These are phyloP conservation scores for Epizoanthus rinbou DNA, from an alignment of 92 coral and sea anemone species.

Conservation along the genomic window DNA sequence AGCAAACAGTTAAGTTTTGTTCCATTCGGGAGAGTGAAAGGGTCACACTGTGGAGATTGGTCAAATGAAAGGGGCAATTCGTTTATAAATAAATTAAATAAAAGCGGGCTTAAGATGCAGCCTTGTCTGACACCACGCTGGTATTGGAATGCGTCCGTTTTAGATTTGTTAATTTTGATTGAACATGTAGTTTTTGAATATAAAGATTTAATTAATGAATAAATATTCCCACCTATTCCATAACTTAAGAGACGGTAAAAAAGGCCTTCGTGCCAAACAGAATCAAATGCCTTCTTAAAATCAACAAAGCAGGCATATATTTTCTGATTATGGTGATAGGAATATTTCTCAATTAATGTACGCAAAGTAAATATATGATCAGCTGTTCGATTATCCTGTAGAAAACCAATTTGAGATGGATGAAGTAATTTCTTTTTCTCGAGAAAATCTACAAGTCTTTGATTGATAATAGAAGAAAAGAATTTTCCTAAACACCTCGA, in stretches of 20 bases:
- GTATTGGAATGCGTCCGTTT: background rate
- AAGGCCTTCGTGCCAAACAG: too few species aligned
- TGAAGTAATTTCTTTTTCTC: background rate
- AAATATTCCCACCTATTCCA: too few species aligned
- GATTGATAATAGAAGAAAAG: background rate
- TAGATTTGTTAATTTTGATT: conserved; percentile 7
- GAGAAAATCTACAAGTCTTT: background rate
- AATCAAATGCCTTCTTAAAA: too few species aligned
- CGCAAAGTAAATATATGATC: background rate
- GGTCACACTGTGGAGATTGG: background rate
- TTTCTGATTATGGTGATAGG: too few species aligned
- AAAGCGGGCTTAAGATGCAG: too few species aligned
- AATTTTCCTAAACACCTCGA: background rate
- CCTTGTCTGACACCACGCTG: background rate
- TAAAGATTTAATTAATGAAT: too few species aligned
- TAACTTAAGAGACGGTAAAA: too few species aligned
- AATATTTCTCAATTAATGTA: too few species aligned
- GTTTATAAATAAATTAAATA: background rate
- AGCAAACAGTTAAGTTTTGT: conserved; percentile 3
- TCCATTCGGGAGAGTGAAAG: conserved; percentile 8
- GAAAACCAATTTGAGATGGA: too few species aligned
- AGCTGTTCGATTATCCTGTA: background rate
- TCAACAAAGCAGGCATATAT: too few species aligned
- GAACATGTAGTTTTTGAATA: too few species aligned
- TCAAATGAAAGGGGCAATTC: background rate